Evolutionary conservation across 2,888 invertebrate genomes (phyloP), one percentile per base, ranked within the genome.

Genomic region (Rhagium mordax): DNA sequence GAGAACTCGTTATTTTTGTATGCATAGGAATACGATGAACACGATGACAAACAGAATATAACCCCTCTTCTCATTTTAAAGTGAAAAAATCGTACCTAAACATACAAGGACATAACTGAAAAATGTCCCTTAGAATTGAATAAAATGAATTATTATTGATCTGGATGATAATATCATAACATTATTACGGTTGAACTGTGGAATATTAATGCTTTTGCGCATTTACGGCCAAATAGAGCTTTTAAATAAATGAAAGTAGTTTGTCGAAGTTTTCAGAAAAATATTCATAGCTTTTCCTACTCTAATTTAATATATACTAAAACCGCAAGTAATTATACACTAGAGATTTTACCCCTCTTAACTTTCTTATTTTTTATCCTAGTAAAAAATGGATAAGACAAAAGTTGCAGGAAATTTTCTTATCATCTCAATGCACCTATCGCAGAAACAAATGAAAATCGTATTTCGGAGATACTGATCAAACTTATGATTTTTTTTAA

Each of bases 1-100:
- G 59, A 59, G 16, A 59, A 59, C 15, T 59, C 29, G 15, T 59
- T 59, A 59, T 29, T 59, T 59, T 59, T 33, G 3, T 10, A 8
- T 16, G 18, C 2, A 59, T 59, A 33, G 33, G 33, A 4, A 7
- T 59, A 8, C 16, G 4, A n/a, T n/a, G 33, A 33, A 33, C 8
- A 33, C 1, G 27, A 59, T 33, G 27, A 59, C 10, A 51, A 41
- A 41, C 13, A 41, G 5, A 41, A n/a, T 41, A 41, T n/a, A 4
- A 15, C 1, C n/a, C n/a, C 10, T n/a, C 0, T 41, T 41, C 0
- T 4, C 5, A 15, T 4, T 15, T n/a, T n/a, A 15, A 2, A n/a
- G 3, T n/a, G 41, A 1, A n/a, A 41, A 33, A 41, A 41, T 41
- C 3, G 13, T n/a, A 41, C n/a, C 3, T n/a, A 41, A n/a, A n/a